These are phyloP conservation scores for Monarcha castaneiventris DNA, from an alignment of 2,113 vertebrate species.

Conservation along the genomic window DNA sequence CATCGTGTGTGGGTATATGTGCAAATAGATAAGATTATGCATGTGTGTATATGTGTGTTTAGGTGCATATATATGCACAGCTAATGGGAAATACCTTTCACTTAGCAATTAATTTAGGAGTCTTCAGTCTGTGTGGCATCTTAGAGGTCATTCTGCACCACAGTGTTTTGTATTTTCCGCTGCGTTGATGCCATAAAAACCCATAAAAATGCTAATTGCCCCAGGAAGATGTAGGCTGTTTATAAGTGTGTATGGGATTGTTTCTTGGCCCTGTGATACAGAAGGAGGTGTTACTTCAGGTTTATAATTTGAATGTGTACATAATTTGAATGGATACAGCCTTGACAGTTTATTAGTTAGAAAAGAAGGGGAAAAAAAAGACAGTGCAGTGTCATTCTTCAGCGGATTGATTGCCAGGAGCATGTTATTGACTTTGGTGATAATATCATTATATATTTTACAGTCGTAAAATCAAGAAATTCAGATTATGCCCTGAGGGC, in stretches of 20 bases:
- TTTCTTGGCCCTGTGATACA: background rate
- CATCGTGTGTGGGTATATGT: background rate
- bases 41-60: background rate
- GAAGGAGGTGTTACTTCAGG: conserved; percentile 32
- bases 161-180: conserved; percentile 6
- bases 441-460: conserved; percentile 62
- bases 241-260: background rate
- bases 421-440: conserved; percentile 59
- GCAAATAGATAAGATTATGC: background rate
- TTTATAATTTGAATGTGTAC: conserved; percentile 30
- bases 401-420: conserved; percentile 28
- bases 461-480: conserved; percentile 44
- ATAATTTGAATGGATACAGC: background rate
- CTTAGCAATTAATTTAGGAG: conserved; percentile 21
- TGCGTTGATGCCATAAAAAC: conserved; percentile 30
- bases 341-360: conserved; percentile 54
- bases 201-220: conserved; percentile 64
- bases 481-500: background rate
- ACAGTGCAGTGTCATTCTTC: background rate
- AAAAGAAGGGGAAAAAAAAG: background rate
- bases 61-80: background rate
- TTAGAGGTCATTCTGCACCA: conserved; percentile 22
- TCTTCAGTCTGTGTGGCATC: background rate
- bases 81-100: conserved; percentile 5
- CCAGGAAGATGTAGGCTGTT: conserved; percentile 3